These are phyloP conservation scores for Montipora sp. DNA, from an alignment of 64 coral and sea anemone genomes.

Conservation along the genomic window DNA sequence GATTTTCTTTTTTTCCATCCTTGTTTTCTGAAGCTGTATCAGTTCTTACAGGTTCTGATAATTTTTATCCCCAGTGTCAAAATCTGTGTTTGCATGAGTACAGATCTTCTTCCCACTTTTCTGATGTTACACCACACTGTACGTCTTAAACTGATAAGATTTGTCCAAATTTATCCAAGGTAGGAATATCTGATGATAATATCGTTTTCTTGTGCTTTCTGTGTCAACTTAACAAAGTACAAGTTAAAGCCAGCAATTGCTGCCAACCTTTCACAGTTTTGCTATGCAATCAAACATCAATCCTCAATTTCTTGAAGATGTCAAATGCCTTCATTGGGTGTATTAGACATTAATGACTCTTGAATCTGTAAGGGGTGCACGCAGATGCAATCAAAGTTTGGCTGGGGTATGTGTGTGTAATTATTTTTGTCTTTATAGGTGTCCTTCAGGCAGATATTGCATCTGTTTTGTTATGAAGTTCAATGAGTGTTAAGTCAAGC, in stretches of 20 bases:
- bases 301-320: too few species aligned
- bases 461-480: constrained; percentile 92
- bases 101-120: constrained; percentile 92
- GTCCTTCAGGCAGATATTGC: constrained; percentile 97
- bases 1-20: too few species aligned
- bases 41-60: background rate
- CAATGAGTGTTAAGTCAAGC: constrained; percentile 97
- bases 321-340: too few species aligned
- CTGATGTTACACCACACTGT: constrained; percentile 80
- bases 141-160: constrained; percentile 94
- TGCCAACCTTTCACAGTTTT: background rate
- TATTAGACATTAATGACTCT: too few species aligned
- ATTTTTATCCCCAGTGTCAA: constrained; percentile 77
- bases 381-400: too few species aligned
- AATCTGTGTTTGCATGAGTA: constrained; percentile 97
- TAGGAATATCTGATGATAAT: background rate
- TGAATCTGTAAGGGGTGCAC: too few species aligned
- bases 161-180: constrained; percentile 99
- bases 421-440: constrained; percentile 45
- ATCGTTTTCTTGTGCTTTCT: background rate
- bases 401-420: background rate
- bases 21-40: too few species aligned
- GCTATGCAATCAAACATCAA: too few species aligned
- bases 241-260: too few species aligned
- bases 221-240: background rate